Percentiles rank a stretch among this genome's conserved stretches.
Evolutionary conservation across 2,797 vertebrate genomes (phyloP).

Genomic region (Lagodon rhomboides): DNA sequence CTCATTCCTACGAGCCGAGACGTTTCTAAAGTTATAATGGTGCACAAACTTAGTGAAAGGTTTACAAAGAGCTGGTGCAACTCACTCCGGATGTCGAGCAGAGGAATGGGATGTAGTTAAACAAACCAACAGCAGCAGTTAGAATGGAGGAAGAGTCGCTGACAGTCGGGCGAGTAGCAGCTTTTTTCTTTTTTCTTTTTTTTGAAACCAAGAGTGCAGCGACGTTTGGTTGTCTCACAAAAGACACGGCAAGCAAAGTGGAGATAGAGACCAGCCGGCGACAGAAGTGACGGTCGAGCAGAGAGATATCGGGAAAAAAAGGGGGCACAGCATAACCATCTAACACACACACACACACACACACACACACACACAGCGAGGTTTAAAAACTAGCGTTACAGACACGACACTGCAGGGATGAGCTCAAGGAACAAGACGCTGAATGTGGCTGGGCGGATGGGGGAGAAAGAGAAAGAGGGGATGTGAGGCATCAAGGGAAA

Average conservation of each 20-base stretch:
- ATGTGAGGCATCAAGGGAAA: constrained; percentile 26
- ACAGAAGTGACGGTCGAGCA: neutral
- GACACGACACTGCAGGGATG: constrained; percentile 25
- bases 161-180: neutral
- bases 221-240: neutral
- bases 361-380: constrained; percentile 21
- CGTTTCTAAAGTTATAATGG: neutral
- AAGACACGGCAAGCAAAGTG: neutral
- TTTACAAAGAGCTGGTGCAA: constrained; percentile 12
- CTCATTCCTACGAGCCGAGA: neutral
- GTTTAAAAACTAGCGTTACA: constrained; percentile 27
- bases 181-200: neutral
- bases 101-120: neutral
- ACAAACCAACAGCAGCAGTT: neutral
- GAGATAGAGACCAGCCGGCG: neutral
- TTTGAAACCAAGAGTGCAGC: neutral
- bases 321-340: constrained; percentile 31
- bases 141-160: neutral
- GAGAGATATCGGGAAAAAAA: neutral
- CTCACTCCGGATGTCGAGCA: neutral
- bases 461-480: constrained; percentile 29
- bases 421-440: neutral
- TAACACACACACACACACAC: constrained; percentile 23
- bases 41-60: neutral
- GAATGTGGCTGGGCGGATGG: neutral